A percentile compares a stretch with the other conserved stretches of the same genome.
Conservation (phyloP, 2,888 invertebrate genomes). For the Molorchus minor region DNA sequence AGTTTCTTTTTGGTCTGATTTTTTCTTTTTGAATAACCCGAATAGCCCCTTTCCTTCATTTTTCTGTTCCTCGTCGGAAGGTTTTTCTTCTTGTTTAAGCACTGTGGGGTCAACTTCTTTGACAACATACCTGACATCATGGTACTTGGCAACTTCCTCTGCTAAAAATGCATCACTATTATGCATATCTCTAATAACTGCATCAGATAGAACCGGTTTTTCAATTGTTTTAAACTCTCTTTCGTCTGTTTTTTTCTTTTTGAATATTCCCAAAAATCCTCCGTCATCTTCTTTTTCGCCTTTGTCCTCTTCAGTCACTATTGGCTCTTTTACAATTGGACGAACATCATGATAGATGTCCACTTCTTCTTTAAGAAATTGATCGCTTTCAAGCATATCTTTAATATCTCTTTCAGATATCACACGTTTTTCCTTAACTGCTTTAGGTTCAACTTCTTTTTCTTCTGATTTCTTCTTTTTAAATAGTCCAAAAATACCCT, state of each 20-base stretch:
- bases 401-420: too few relatives aligned
- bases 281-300: constrained; percentile 17
- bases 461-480: constrained; percentile 29
- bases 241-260: constrained; percentile 33
- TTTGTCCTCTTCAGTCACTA: constrained; percentile 1
- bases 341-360: constrained; percentile 42
- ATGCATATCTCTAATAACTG: constrained; percentile 30
- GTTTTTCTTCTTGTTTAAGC: constrained; percentile 7
- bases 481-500: constrained; percentile 31
- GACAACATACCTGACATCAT: constrained; percentile 35
- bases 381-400: constrained; percentile 40
- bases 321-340: constrained; percentile 19
- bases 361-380: constrained; percentile 47
- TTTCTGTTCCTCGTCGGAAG: constrained; percentile 8
- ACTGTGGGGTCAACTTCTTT: constrained; percentile 1
- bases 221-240: constrained; percentile 12
- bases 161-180: constrained; percentile 38
- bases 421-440: too few relatives aligned
- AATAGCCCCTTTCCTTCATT: constrained; percentile 29
- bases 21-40: constrained; percentile 33
- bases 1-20: constrained; percentile 29
- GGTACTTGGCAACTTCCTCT: constrained; percentile 44
- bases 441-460: constrained; percentile 24
- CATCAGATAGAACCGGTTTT: constrained; percentile 24
- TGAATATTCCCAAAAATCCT: constrained; percentile 42